Base-by-base conservation (phyloP, 2,113 vertebrate species). In the Embiotoca jacksoni region DNA sequence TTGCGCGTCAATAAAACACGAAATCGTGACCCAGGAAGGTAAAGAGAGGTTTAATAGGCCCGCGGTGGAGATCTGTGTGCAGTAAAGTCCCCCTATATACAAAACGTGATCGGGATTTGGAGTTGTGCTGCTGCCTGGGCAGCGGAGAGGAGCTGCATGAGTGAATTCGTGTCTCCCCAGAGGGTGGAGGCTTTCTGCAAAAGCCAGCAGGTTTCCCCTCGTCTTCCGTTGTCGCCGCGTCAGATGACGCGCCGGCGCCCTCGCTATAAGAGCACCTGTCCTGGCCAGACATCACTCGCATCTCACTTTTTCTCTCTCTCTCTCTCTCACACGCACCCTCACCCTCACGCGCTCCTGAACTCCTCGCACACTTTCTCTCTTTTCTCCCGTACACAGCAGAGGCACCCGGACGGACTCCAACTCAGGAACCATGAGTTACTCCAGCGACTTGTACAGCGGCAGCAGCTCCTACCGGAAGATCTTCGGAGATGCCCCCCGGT, bases 391-490 rank as follows among this genome's bases (percentile, higher is more conserved):
- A n/a, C 78, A 41, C 31, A 78, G 33, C 85, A 69, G 71, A 44
- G 23, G 52, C 66, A 37, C 47, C 52, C 53, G 71, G 70, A 71
- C 69, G 50, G 63, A 59, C 83, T 39, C 61, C 72, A 30, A 3
- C 50, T 0, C 35, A 80, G 60, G 39, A 81, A 91, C 2, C 85
- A 95, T 95, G 94, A 94, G 93, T 91, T 95, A 91, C 88, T 91
- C 93, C 85, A 69, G 86, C 68, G 94, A 95, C 0, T 81, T 94
- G 49, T 94, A 93, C 86, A 89, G 91, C 23, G 23, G 23, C 83
- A 90, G 90, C 92, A 95, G 94, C 83, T 95, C 94, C 78, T 95
- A 95, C 74, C 88, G 94, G 86, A 95, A 92, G 92, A 92, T 94
- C 44, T 95, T 94, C 54, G 93, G 93, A 56, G 95, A 95, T 64